phyloP scores from a whole-genome alignment of 2,797 vertebrate genomes.

The Cirrhinus mrigala region DNA sequence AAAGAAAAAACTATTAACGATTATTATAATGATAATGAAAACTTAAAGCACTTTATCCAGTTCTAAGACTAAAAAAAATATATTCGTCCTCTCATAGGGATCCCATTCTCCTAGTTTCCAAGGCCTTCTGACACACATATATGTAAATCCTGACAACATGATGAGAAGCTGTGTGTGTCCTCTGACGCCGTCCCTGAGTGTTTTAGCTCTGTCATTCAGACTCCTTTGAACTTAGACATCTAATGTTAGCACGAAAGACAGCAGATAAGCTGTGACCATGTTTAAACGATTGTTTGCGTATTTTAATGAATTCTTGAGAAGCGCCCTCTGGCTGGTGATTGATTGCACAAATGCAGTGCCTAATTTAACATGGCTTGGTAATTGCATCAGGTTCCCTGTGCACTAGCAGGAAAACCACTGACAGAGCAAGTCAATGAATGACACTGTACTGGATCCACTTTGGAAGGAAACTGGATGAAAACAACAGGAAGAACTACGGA shows the following conservation, averaged over 20 bases:
- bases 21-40: neutral
- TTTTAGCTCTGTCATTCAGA: neutral
- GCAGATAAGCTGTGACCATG: slow-evolving; percentile 26
- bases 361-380: slow-evolving; percentile 57
- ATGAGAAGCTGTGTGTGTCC: slow-evolving; percentile 1
- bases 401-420: slow-evolving; percentile 14
- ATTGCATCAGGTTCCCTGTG: slow-evolving; percentile 17
- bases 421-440: slow-evolving; percentile 13
- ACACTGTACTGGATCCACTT: neutral
- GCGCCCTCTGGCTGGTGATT: slow-evolving; percentile 20
- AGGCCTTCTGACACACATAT: neutral
- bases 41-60: neutral
- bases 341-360: slow-evolving; percentile 50
- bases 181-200: neutral
- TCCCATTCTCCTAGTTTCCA: neutral
- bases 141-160: slow-evolving; percentile 4
- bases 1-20: neutral
- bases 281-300: slow-evolving; percentile 9
- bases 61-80: neutral
- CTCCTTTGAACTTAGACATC: neutral
- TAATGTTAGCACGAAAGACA: slow-evolving; percentile 28
- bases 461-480: neutral
- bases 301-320: slow-evolving; percentile 51
- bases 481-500: neutral
- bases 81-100: neutral